Percentiles rank a stretch among this genome's conserved stretches.
Conservation (phyloP, 2,797 vertebrate species). For the Molothrus aeneus region DNA sequence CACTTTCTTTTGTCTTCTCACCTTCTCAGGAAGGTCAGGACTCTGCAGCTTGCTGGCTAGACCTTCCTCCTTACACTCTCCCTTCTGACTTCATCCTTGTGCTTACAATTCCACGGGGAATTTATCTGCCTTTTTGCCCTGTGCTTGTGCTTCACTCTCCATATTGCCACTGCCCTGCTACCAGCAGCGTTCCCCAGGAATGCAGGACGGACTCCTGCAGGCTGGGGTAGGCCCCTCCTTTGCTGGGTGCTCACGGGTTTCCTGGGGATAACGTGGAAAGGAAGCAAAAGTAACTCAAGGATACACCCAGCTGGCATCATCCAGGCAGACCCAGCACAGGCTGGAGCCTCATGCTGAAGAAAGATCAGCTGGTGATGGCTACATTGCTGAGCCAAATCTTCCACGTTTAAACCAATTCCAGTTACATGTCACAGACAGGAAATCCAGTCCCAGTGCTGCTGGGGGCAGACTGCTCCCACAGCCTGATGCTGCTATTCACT, state of each 20-base stretch:
- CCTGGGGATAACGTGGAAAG: neutral
- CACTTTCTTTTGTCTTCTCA: neutral
- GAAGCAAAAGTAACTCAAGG: neutral
- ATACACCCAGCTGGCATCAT: accelerated
- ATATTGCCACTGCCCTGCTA: no score
- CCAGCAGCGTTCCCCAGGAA: neutral
- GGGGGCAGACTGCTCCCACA: neutral
- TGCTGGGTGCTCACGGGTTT: neutral
- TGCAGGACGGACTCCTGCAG: neutral
- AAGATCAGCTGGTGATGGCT: neutral
- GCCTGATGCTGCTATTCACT: neutral
- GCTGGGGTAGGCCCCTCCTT: neutral
- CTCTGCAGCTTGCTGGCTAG: neutral
- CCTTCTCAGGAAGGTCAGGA: neutral
- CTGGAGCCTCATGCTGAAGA: neutral
- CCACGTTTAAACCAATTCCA: neutral
- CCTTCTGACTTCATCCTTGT: neutral
- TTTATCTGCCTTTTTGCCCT: neutral
- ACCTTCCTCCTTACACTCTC: neutral
- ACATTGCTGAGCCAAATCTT: neutral
- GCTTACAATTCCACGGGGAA: neutral
- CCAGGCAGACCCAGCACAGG: neutral
- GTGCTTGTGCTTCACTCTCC: neutral
- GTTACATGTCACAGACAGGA: neutral
- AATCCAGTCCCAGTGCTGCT: neutral